Percentiles rank a stretch among this genome's conserved stretches.
Evolutionary conservation across 2,888 invertebrate genomes (phyloP).

Genomic region (Cinara cedri): DNA sequence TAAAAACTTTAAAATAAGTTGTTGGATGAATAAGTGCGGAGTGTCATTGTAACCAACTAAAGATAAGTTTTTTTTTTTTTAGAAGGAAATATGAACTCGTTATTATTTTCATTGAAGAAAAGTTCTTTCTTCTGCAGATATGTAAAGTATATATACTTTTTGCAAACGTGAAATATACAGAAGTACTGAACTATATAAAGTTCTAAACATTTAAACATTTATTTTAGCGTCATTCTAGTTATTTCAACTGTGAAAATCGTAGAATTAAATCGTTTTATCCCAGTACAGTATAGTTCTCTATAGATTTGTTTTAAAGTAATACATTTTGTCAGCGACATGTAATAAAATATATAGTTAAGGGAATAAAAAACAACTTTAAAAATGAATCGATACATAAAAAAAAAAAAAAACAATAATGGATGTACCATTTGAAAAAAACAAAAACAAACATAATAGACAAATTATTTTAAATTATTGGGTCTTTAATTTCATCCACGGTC

Average conservation of each 20-base stretch:
- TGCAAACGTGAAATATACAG: background rate
- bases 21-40: background rate
- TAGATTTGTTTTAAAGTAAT: background rate
- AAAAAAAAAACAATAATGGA: no score
- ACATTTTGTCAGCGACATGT: background rate
- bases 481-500: no score
- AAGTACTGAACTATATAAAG: background rate
- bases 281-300: no score
- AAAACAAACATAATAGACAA: no score
- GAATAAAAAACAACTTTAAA: no score
- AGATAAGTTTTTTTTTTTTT: background rate
- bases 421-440: no score
- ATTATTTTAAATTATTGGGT: no score
- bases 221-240: background rate
- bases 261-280: background rate
- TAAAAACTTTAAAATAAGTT: conserved; percentile 24
- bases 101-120: background rate
- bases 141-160: conserved; percentile 5
- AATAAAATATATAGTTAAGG: background rate
- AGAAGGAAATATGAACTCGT: conserved; percentile 8
- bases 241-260: background rate
- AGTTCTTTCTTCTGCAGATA: background rate
- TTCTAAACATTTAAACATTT: background rate
- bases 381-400: no score
- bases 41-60: conserved; percentile 17